phyloP scores from a whole-genome alignment of 2,888 invertebrate genomes.

The Scaptodrosophila latifasciaeformis region DNA sequence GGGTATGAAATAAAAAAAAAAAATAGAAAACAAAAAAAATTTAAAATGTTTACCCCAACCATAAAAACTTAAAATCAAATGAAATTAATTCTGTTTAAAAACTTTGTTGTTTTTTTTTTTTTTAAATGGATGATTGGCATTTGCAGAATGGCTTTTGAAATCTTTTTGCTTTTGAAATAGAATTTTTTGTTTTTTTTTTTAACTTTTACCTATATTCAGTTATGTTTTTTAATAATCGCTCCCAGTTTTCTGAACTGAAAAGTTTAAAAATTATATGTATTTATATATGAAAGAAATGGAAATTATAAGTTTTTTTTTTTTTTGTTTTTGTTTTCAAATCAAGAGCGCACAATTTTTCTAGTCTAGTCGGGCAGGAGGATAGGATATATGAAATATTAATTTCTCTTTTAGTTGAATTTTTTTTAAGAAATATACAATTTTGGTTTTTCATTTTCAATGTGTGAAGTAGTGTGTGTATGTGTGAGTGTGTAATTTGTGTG shows the following conservation, averaged over 20 bases:
- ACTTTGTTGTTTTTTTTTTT: constrained; percentile 27
- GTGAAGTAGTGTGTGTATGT: not conserved
- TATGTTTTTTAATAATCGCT: constrained; percentile 76
- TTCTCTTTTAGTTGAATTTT: constrained; percentile 25
- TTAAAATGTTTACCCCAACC: not conserved
- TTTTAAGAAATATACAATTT: too few relatives aligned
- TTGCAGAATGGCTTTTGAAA: not conserved
- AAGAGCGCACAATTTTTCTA: too few relatives aligned
- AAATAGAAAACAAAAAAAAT: not conserved
- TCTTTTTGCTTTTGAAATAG: constrained; percentile 15
- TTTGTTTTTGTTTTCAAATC: constrained; percentile 21
- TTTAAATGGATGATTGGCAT: constrained; percentile 15
- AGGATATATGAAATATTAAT: constrained; percentile 32
- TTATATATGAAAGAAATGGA: constrained; percentile 31
- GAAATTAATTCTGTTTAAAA: too few relatives aligned
- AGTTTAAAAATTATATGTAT: constrained; percentile 42
- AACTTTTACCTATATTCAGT: constrained; percentile 75
- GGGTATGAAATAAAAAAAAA: not conserved
- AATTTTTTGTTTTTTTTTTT: constrained; percentile 29
- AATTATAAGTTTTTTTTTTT: too few relatives aligned
- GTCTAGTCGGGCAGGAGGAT: constrained; percentile 7
- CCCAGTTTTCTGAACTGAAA: constrained; percentile 77
- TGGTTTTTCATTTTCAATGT: not conserved
- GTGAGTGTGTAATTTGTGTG: not conserved
- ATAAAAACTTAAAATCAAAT: constrained; percentile 10